phyloP scores from a whole-genome alignment of 2,797 vertebrate species.

The Myotis vivesi region DNA sequence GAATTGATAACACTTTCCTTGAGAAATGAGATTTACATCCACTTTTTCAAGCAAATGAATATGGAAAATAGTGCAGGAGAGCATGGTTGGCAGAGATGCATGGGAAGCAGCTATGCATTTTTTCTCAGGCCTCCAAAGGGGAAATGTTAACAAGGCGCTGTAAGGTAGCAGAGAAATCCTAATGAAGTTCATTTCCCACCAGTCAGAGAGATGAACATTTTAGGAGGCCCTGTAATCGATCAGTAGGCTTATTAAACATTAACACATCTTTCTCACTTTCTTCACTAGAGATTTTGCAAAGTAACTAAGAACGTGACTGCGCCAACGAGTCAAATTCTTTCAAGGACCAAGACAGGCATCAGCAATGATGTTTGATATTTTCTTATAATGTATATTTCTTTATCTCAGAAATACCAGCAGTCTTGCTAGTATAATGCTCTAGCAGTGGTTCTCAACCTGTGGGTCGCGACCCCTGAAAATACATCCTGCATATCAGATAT shows the following conservation, averaged over 20 bases:
- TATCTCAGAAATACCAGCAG: conserved; percentile 10
- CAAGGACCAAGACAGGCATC: neutral
- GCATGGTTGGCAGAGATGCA: conserved; percentile 43
- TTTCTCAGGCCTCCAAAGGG: neutral
- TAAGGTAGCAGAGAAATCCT: conserved; percentile 56
- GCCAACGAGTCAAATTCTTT: neutral
- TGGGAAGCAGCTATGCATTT: neutral
- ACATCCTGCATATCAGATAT: no score
- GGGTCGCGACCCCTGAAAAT: no score
- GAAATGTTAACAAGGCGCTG: conserved; percentile 63
- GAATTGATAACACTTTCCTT: conserved; percentile 58
- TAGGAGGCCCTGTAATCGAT: neutral
- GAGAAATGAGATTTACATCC: conserved; percentile 54
- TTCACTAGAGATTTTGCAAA: conserved; percentile 58
- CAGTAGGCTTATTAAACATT: conserved; percentile 63
- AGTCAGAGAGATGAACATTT: conserved; percentile 62
- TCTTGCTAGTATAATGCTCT: neutral
- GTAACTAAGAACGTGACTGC: conserved; percentile 42
- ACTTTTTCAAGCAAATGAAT: conserved; percentile 46
- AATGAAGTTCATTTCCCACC: conserved; percentile 69
- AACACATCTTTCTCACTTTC: conserved; percentile 51
- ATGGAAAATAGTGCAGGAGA: conserved; percentile 30
- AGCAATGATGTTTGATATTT: neutral
- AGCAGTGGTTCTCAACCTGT: neutral
- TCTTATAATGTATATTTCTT: conserved; percentile 52